Evolutionary conservation across 2,888 invertebrate species (phyloP), one percentile per base, ranked within the genome.

Genomic region (Leptinotarsa juncta): DNA sequence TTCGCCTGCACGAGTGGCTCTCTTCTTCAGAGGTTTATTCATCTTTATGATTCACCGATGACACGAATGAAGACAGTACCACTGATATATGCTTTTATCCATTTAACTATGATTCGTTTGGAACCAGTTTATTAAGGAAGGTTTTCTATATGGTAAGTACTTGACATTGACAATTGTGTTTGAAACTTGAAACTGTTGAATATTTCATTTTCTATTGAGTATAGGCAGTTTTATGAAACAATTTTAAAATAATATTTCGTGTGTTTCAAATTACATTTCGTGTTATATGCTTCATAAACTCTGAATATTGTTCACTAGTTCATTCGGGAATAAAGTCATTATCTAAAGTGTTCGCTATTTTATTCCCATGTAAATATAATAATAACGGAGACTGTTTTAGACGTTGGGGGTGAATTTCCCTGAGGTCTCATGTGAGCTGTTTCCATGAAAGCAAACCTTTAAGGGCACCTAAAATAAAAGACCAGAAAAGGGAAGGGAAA

Each of bases 321-420:
- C 14, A 18, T 62, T 62, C 26, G 23, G 57, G 23, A 23, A 23
- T 57, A 20, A 23, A 57, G 23, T 57, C 57, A 57, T 57, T n/a
- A 62, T 42, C 42, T 62, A 42, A 26, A 42, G 62, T 62, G 26
- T 62, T 62, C 62, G 57, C 57, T 42, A 42, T 62, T 62, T 62
- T 62, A 62, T 62, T 32, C 12, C 32, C 26, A 62, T 62, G 62
- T 62, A 42, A 16, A 62, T 62, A 62, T 62, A 32, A 62, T 62
- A 62, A 62, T 42, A 57, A 57, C 16, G 57, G 32, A n/a, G 62
- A 42, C 16, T 32, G 42, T 16, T 62, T 62, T 42, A 62, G 32
- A 62, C 18, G 62, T 62, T 62, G 32, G 62, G 18, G 42, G 3
- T 62, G 12, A 32, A 62, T 62, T 62, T 62, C 62, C 62, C 62